A percentile compares a stretch with the other conserved stretches of the same genome.
Conservation (phyloP, 2,888 invertebrate genomes). For the Hyles lineata region DNA sequence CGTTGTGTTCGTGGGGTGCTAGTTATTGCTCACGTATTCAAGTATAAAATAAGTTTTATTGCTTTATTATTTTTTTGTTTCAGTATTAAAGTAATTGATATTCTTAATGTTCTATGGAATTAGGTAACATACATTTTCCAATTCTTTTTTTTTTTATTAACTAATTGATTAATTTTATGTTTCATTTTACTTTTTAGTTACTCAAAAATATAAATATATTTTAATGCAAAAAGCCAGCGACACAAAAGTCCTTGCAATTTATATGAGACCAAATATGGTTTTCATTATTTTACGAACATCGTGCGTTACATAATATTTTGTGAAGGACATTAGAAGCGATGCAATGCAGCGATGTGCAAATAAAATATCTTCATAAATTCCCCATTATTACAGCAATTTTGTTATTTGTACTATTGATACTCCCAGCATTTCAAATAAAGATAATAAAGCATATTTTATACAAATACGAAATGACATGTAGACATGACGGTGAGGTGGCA, state of each 20-base stretch:
- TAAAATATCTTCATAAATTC: neutral
- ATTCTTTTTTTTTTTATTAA: neutral
- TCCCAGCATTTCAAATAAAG: neutral
- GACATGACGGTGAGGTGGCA: constrained; percentile 66
- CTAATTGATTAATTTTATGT: no score
- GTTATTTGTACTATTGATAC: neutral
- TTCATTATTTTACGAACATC: neutral
- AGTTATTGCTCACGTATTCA: neutral
- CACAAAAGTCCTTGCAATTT: neutral
- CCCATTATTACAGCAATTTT: neutral
- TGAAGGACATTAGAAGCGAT: neutral
- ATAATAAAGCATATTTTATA: constrained; percentile 21
- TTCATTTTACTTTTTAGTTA: no score
- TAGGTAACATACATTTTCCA: neutral
- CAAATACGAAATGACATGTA: constrained; percentile 31
- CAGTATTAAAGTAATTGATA: neutral
- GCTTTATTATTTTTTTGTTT: neutral
- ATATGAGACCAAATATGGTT: neutral
- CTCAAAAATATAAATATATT: neutral
- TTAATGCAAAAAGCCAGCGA: neutral
- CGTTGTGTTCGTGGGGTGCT: neutral
- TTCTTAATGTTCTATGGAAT: neutral
- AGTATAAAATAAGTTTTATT: constrained; percentile 3
- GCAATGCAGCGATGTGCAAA: neutral
- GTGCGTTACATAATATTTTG: neutral